Evolutionary conservation across 1,140 invertebrate species (phyloP).

Genomic region (Aphelinus atriplicis): DNA sequence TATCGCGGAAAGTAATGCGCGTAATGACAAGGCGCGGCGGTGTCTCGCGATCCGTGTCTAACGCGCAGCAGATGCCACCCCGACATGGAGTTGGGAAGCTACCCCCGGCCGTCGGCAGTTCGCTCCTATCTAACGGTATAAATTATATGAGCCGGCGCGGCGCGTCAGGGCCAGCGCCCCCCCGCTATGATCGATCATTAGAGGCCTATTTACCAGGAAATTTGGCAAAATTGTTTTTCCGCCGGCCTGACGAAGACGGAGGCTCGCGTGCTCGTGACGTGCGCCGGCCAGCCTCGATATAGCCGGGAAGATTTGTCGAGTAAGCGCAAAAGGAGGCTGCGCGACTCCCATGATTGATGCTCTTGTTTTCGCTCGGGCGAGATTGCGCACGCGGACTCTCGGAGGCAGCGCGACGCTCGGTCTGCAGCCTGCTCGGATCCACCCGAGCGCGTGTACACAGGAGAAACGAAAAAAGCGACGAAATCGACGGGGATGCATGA

Average conservation of each 20-base stretch:
- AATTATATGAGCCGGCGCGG: constrained; percentile 60
- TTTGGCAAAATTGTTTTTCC: constrained; percentile 60
- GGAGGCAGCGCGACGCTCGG: too few species aligned
- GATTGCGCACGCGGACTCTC: too few species aligned
- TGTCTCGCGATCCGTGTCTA: constrained; percentile 63
- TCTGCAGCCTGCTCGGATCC: too few species aligned
- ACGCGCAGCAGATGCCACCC: constrained; percentile 65
- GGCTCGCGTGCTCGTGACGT: constrained; percentile 35
- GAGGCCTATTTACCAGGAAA: constrained; percentile 63
- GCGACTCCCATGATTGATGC: constrained; percentile 26
- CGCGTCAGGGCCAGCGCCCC: constrained; percentile 62
- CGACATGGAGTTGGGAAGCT: constrained; percentile 53
- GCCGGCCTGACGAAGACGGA: constrained; percentile 33
- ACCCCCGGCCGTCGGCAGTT: constrained; percentile 49
- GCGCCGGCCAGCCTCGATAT: constrained; percentile 21
- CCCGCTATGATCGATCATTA: constrained; percentile 65
- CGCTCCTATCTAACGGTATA: constrained; percentile 60
- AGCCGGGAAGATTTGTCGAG: constrained; percentile 10
- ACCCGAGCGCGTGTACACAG: too few species aligned
- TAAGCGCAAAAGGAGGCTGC: background rate
- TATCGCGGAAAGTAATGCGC: constrained; percentile 38
- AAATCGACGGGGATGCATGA: too few species aligned
- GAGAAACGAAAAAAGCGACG: too few species aligned
- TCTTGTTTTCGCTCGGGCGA: background rate
- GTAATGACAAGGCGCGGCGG: constrained; percentile 43